Percentiles rank a stretch among this genome's conserved stretches.
Conservation (phyloP, 2,888 invertebrate species). For the Galeopsomyia nigrocyanea region DNA sequence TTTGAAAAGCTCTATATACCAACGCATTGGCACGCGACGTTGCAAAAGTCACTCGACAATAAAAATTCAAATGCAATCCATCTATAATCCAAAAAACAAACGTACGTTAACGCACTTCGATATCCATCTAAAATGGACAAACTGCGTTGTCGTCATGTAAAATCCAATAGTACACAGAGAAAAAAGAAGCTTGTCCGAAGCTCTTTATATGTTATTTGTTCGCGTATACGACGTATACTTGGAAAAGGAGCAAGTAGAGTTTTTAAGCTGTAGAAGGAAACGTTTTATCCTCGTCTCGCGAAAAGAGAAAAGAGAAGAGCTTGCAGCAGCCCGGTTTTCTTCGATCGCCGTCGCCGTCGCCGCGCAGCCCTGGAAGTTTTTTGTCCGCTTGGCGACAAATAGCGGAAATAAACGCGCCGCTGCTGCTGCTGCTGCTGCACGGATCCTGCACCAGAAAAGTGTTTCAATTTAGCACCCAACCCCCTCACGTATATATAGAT, state of each 20-base stretch:
- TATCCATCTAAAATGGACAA: too few relatives aligned
- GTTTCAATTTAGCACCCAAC: constrained; percentile 45
- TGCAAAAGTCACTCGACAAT: too few relatives aligned
- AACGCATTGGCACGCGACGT: too few relatives aligned
- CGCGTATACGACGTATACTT: too few relatives aligned
- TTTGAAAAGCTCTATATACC: too few relatives aligned
- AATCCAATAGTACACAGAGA: not conserved
- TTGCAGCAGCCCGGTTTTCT: not conserved
- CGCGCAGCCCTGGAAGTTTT: constrained; percentile 23
- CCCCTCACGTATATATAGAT: not conserved
- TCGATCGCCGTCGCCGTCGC: constrained; percentile 27
- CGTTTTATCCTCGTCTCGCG: too few relatives aligned
- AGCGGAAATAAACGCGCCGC: constrained; percentile 42
- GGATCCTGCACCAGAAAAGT: constrained; percentile 34
- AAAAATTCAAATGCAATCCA: not conserved
- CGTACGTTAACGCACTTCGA: too few relatives aligned
- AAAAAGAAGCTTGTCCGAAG: not conserved
- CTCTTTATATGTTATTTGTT: not conserved
- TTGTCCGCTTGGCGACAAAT: constrained; percentile 44
- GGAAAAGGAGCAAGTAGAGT: not conserved
- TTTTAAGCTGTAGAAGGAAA: too few relatives aligned
- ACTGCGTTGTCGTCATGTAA: not conserved
- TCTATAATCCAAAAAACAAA: too few relatives aligned
- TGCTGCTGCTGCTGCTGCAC: constrained; percentile 1
- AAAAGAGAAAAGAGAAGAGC: too few relatives aligned